These are phyloP conservation scores for Nesogale talazaci DNA, from an alignment of 2,113 vertebrate genomes.

Conservation along the genomic window DNA sequence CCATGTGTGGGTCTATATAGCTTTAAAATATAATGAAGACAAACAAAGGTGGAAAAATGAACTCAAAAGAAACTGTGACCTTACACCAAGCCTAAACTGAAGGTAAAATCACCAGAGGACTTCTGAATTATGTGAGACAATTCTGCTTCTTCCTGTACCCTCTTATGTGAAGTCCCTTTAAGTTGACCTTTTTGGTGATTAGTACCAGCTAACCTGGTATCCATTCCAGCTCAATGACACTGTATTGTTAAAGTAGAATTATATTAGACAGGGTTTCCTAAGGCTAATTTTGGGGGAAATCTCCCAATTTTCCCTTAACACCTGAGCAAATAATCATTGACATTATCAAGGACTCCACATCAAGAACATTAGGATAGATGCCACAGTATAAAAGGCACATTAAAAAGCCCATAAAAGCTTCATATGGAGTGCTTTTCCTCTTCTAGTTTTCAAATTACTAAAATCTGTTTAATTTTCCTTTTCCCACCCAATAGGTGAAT, in stretches of 20 bases:
- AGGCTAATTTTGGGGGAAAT: not conserved
- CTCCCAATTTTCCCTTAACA: not conserved
- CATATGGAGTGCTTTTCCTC: not conserved
- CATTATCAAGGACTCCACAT: not conserved
- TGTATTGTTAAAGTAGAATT: not conserved
- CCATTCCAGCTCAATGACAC: not conserved
- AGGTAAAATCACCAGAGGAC: not conserved
- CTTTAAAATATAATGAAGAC: not conserved
- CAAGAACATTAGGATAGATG: not conserved
- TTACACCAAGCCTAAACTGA: not conserved
- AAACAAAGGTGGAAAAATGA: not conserved
- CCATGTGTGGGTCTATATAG: not conserved
- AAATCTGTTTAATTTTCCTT: not conserved
- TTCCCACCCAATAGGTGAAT: not conserved
- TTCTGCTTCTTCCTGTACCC: not conserved
- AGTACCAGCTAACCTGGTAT: not conserved
- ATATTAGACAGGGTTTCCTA: not conserved
- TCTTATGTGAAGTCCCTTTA: not conserved
- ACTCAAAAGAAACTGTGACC: not conserved
- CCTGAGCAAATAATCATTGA: not conserved
- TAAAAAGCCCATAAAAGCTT: not conserved
- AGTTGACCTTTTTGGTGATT: not conserved
- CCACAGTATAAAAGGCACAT: not conserved
- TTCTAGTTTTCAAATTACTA: not conserved
- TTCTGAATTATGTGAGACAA: not conserved